phyloP scores from a whole-genome alignment of 1,140 invertebrate species.

The Drosophila ambigua region DNA sequence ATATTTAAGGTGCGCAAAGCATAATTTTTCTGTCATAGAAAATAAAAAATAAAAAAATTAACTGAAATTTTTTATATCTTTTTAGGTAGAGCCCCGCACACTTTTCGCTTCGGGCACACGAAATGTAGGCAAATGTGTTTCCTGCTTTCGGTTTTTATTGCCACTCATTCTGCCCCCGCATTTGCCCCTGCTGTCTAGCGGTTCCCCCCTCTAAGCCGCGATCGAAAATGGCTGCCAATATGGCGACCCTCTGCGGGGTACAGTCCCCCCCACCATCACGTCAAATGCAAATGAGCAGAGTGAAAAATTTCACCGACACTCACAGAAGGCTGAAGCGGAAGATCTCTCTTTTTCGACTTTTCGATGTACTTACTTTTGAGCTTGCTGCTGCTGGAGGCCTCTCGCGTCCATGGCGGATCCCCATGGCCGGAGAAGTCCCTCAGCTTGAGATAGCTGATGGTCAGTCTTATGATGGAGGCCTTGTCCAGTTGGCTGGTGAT shows the following conservation, averaged over 20 bases:
- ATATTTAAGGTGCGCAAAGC: slow-evolving; percentile 65
- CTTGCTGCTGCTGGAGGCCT: slow-evolving; percentile 90
- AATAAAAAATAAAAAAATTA: not conserved
- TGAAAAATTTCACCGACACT: slow-evolving; percentile 54
- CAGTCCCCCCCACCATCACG: not conserved
- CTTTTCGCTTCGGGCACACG: not conserved
- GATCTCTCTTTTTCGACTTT: not conserved
- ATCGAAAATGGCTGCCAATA: slow-evolving; percentile 63
- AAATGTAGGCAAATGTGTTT: slow-evolving; percentile 61
- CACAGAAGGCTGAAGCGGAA: too few species aligned
- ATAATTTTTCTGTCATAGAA: slow-evolving; percentile 58
- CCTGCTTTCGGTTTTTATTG: slow-evolving; percentile 74
- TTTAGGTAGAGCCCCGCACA: slow-evolving; percentile 9
- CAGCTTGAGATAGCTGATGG: slow-evolving; percentile 98
- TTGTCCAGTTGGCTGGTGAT: slow-evolving; percentile 99
- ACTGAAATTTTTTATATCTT: slow-evolving; percentile 66
- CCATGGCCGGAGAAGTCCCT: slow-evolving; percentile 97
- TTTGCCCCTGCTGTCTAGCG: not conserved
- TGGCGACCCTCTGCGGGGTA: slow-evolving; percentile 33
- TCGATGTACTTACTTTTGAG: slow-evolving; percentile 90
- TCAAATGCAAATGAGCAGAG: slow-evolving; percentile 58
- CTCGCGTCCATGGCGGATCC: slow-evolving; percentile 96
- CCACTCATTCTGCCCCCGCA: slow-evolving; percentile 21
- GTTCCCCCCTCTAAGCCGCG: slow-evolving; percentile 9
- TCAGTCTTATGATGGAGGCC: slow-evolving; percentile 98